Evolutionary conservation across 2,113 vertebrate species (phyloP), one percentile per base, ranked within the genome.

Genomic region (Rhea americana): DNA sequence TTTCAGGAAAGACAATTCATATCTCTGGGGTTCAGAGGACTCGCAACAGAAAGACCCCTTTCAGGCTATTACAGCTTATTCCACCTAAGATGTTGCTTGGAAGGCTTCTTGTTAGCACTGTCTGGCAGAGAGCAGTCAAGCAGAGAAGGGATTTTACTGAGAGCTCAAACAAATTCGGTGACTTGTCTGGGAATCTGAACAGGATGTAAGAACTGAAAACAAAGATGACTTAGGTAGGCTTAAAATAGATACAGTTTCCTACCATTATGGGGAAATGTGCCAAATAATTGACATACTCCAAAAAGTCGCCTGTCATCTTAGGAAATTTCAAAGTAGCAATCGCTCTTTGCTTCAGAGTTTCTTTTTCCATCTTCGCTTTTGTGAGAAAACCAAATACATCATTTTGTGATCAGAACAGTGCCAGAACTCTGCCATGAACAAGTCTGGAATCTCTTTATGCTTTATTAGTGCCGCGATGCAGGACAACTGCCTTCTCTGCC

Each of bases 41-140:
- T 59, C 0, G 0, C 56, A 78, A 75, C 39, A 86, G 66, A 82
- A 94, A 88, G 56, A 30, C 35, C 73, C 65, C 39, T 93, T 90
- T 91, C 32, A 93, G 88, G 45, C 81, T 86, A 72, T 90, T 63
- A 91, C 76, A 96, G 79, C 39, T 78, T 75, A 13, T 92, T 93
- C 87, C 68, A 66, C 47, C 81, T 80, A 6, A 86, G 48, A 28
- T 30, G 26, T n/a, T 61, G 28, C 91, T 41, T 59, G 77, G 70
- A 84, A 93, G 80, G 87, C 4, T 53, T 76, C 93, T 93, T 66
- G 90, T 96, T 96, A 96, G 80, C 83, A 11, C 51, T 62, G 70
- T 9, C 79, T 91, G 80, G 43, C 82, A 93, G 47, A 74, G 67
- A 82, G 48, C 65, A 93, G 72, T 28, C 32, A 75, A 30, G 85